Evolutionary conservation across 2,888 invertebrate species (phyloP), one percentile per base, ranked within the genome.

Genomic region (Odontomyia ornata): DNA sequence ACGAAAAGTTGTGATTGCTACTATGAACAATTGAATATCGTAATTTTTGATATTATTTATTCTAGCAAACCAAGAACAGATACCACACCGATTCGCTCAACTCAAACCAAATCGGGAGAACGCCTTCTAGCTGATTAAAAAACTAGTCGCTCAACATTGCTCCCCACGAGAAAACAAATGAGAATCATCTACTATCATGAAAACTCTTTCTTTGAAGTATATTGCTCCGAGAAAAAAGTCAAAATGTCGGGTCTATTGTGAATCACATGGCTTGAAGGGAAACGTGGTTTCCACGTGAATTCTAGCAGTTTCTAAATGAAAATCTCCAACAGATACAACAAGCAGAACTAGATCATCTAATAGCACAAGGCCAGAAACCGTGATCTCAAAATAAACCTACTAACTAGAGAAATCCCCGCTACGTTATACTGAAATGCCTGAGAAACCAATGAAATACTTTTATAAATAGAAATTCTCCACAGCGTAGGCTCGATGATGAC

Each of bases 381-480:
- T 18, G 52, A n/a, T 52, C 18, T 52, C 15, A 4, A 52, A 52
- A 52, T 52, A 52, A 52, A n/a, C n/a, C n/a, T n/a, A n/a, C n/a
- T n/a, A n/a, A n/a, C n/a, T n/a, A n/a, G n/a, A n/a, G n/a, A n/a
- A n/a, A n/a, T n/a, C n/a, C n/a, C n/a, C n/a, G n/a, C n/a, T n/a
- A n/a, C n/a, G n/a, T n/a, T n/a, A n/a, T n/a, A n/a, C n/a, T n/a
- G n/a, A n/a, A n/a, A n/a, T n/a, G n/a, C n/a, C n/a, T n/a, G 36
- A 3, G 9, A 52, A 52, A 52, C 52, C 15, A n/a, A 9, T 15
- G 7, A 18, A 18, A 52, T 15, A 15, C 2, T 4, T 2, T 52
- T 60, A 60, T 60, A 1, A 60, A 60, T 60, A 60, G 60, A 60
- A 25, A n/a, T n/a, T 60, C 23, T 25, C 25, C 21, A 60, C 60